Evolutionary conservation across 2,113 vertebrate species (phyloP).

Genomic region (Tor tambroides): DNA sequence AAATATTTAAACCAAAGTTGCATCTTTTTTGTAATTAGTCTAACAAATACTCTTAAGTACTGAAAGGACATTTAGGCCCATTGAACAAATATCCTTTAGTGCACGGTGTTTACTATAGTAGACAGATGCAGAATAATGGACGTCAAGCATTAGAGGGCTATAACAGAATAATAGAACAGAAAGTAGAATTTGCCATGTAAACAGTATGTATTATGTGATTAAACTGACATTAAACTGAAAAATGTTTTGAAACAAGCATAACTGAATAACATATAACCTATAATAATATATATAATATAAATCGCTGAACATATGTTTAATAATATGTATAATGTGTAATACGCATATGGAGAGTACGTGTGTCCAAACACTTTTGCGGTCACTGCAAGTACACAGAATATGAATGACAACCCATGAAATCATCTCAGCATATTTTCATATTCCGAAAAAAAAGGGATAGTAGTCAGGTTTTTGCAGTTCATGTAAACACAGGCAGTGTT

Average conservation of each 20-base stretch:
- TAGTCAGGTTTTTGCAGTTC: background rate
- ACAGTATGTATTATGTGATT: background rate
- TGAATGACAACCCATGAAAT: background rate
- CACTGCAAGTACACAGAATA: conserved; percentile 1
- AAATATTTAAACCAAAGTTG: background rate
- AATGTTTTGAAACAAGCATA: background rate
- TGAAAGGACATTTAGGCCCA: background rate
- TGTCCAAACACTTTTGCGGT: background rate
- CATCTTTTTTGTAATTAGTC: background rate
- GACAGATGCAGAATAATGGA: background rate
- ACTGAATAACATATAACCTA: background rate
- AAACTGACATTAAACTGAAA: background rate
- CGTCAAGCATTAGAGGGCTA: background rate
- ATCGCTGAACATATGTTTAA: background rate
- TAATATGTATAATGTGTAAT: background rate
- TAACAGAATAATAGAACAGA: background rate
- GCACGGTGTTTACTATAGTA: background rate
- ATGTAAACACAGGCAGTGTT: conserved; percentile 35
- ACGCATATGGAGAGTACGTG: background rate
- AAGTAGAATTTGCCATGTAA: background rate
- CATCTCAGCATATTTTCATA: background rate
- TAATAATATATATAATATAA: too few species aligned
- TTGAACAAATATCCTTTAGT: background rate
- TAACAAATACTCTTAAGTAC: background rate
- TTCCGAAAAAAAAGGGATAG: background rate